Percentiles rank a stretch among this genome's conserved stretches.
phyloP scores from a whole-genome alignment of 2,888 invertebrate species.

The Aleiodes alternator region DNA sequence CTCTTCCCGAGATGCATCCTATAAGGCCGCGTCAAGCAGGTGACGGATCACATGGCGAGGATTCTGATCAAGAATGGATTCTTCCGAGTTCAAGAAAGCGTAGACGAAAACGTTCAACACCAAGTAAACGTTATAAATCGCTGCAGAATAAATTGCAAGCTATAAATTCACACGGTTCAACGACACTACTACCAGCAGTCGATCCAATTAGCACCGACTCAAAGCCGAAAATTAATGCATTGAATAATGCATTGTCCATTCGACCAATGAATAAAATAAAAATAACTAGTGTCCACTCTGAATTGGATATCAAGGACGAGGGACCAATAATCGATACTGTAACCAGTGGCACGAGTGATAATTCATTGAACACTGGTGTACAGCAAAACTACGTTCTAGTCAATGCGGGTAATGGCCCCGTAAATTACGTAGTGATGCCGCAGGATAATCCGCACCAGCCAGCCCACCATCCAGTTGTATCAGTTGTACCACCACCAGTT shows the following conservation, averaged over 20 bases:
- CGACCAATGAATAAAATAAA: constrained; percentile 32
- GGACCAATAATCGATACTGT: constrained; percentile 63
- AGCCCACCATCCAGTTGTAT: constrained; percentile 36
- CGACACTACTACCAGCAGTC: constrained; percentile 22
- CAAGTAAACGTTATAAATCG: constrained; percentile 64
- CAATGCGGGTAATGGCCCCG: constrained; percentile 54
- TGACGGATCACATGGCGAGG: constrained; percentile 63
- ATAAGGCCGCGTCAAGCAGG: constrained; percentile 58
- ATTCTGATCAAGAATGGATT: constrained; percentile 73
- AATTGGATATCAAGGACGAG: constrained; percentile 71
- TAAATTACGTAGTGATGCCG: constrained; percentile 65
- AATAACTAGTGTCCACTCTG: constrained; percentile 68
- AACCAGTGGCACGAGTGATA: constrained; percentile 36
- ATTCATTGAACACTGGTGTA: constrained; percentile 43
- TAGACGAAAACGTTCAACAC: constrained; percentile 70
- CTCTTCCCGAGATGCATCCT: constrained; percentile 54
- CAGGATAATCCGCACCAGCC: constrained; percentile 51
- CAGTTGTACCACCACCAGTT: constrained; percentile 43
- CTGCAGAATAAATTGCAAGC: constrained; percentile 62
- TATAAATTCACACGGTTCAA: constrained; percentile 44
- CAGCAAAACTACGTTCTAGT: constrained; percentile 62
- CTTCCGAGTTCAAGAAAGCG: constrained; percentile 71
- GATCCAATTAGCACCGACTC: constrained; percentile 19
- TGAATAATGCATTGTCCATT: constrained; percentile 16
- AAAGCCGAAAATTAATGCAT: constrained; percentile 11